Evolutionary conservation across 1,140 invertebrate species (phyloP).

Genomic region (Drosophila insularis): DNA sequence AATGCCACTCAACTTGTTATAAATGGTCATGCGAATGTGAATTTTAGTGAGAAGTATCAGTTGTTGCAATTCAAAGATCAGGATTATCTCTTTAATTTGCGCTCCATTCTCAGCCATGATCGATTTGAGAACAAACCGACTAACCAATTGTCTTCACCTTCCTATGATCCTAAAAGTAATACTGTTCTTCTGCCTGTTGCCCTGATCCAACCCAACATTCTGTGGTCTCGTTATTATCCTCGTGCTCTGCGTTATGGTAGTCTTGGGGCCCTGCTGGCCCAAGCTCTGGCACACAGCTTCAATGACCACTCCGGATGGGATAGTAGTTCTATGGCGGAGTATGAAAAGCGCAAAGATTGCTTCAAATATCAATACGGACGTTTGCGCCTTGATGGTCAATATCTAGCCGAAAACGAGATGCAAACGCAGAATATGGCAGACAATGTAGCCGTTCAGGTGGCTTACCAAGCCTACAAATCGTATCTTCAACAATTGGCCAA

Average conservation of each 20-base stretch:
- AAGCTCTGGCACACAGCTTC: conserved; percentile 86
- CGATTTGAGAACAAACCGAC: neutral
- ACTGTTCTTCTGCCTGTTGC: conserved; percentile 57
- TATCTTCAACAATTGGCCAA: conserved; percentile 53
- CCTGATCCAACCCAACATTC: conserved; percentile 68
- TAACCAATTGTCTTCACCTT: conserved; percentile 10
- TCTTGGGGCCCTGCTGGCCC: conserved; percentile 85
- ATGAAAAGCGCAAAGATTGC: conserved; percentile 54
- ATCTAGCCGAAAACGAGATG: conserved; percentile 86
- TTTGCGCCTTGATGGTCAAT: conserved; percentile 47
- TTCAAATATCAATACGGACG: conserved; percentile 69
- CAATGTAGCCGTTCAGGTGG: conserved; percentile 85
- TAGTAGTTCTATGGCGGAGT: conserved; percentile 40
- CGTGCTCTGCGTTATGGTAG: conserved; percentile 83
- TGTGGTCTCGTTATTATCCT: conserved; percentile 73
- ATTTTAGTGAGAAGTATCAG: conserved; percentile 53
- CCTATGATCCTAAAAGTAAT: conserved; percentile 45
- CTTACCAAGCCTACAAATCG: conserved; percentile 84
- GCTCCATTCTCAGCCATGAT: conserved; percentile 24
- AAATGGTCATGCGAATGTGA: conserved; percentile 44
- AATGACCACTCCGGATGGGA: conserved; percentile 82
- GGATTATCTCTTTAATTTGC: conserved; percentile 63
- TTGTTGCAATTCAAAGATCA: conserved; percentile 33
- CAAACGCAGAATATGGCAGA: conserved; percentile 90
- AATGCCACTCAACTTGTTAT: conserved; percentile 51